phyloP scores from a whole-genome alignment of 35 echinoderm and acorn worm species.

The Heliocidaris erythrogramma region DNA sequence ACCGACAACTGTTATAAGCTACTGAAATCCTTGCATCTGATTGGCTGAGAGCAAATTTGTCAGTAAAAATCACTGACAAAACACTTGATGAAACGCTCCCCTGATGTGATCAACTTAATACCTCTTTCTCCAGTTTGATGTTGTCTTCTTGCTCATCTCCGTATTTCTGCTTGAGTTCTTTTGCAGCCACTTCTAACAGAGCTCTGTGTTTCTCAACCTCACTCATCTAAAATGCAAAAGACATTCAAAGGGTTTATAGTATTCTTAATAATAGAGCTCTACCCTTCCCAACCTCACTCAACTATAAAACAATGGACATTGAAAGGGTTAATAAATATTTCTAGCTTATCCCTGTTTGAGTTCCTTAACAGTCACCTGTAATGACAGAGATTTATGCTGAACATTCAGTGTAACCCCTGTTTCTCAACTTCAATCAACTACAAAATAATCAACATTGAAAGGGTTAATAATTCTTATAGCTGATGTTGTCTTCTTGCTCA shows the following conservation, averaged over 20 bases:
- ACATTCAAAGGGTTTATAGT: constrained; percentile 10
- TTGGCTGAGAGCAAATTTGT: no score
- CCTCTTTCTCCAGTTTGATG: constrained; percentile 74
- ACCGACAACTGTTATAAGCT: no score
- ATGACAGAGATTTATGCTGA: neutral
- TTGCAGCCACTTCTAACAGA: constrained; percentile 63
- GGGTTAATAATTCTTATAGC: neutral
- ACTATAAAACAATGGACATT: neutral
- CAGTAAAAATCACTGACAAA: no score
- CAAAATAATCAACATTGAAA: no score
- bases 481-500: constrained; percentile 67
- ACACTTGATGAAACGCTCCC: no score
- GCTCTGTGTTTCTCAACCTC: constrained; percentile 79
- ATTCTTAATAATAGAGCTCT: neutral
- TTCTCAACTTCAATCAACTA: no score
- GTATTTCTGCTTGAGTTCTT: constrained; percentile 67
- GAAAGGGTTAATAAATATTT: no score
- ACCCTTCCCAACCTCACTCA: neutral
- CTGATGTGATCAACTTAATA: constrained; percentile 39
- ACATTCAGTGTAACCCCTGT: neutral
- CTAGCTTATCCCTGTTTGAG: no score
- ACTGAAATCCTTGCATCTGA: no score
- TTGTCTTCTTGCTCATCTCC: constrained; percentile 72
- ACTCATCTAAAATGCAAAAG: constrained; percentile 60
- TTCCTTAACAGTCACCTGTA: no score